Percentiles rank a stretch among this genome's conserved stretches.
Conservation (phyloP, 2,888 invertebrate genomes). For the Coleophora flavipennella region DNA sequence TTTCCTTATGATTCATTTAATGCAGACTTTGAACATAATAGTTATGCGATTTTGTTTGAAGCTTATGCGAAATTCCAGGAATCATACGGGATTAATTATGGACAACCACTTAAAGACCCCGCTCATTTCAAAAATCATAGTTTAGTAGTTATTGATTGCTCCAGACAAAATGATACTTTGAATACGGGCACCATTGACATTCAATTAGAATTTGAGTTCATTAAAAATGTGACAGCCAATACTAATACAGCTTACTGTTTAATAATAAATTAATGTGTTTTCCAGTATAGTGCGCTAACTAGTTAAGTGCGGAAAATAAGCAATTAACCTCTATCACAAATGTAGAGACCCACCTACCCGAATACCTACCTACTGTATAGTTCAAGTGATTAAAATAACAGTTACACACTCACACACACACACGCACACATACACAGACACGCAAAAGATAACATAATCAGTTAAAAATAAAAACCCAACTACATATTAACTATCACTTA, state of each 20-base stretch:
- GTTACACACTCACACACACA: too few species aligned
- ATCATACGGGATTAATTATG: slow-evolving; percentile 17
- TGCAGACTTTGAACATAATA: slow-evolving; percentile 15
- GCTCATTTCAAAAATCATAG: slow-evolving; percentile 14
- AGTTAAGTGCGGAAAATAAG: slow-evolving; percentile 14
- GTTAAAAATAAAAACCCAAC: too few species aligned
- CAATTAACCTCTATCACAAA: too few species aligned
- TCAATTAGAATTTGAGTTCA: slow-evolving; percentile 19
- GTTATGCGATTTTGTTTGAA: slow-evolving; percentile 19
- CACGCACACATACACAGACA: too few species aligned
- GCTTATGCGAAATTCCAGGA: slow-evolving; percentile 19
- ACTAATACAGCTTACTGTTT: slow-evolving; percentile 21
- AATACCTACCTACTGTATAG: too few species aligned
- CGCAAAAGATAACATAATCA: too few species aligned
- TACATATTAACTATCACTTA: too few species aligned
- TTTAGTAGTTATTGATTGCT: slow-evolving; percentile 20
- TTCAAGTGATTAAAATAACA: too few species aligned
- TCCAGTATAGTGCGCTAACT: slow-evolving; percentile 18
- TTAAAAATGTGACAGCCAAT: slow-evolving; percentile 13
- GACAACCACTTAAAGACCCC: slow-evolving; percentile 15
- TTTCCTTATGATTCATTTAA: slow-evolving; percentile 21
- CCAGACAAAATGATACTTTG: slow-evolving; percentile 18
- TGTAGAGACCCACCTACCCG: too few species aligned
- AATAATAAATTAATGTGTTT: slow-evolving; percentile 18
- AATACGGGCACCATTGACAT: slow-evolving; percentile 21